Evolutionary conservation across 2,797 vertebrate species (phyloP), one percentile per base, ranked within the genome.

Genomic region (Labeo calbasu): DNA sequence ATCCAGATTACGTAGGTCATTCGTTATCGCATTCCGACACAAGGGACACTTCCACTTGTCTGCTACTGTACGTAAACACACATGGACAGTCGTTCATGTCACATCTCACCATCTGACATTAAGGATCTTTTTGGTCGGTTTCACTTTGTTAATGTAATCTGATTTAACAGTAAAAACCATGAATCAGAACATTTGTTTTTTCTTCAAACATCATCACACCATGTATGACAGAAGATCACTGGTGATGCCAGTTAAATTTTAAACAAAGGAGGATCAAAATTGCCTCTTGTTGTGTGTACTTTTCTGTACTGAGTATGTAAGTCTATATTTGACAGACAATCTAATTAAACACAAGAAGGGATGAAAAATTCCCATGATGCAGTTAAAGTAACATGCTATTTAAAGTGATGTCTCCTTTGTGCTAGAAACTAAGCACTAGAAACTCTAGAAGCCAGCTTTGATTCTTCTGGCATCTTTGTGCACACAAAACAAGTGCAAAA

Each of bases 1-100:
- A 80, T 82, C 70, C 36, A 72, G 66, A 83, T 68, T 12, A 81
- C 36, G 9, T 15, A 19, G 40, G 73, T 72, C 59, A 86, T 83
- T 85, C 46, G 72, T 55, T 77, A 68, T 14, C 72, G n/a, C 69
- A 78, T 65, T 51, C 14, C 36, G 19, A 57, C 46, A 77, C 5
- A 50, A 65, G n/a, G 55, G 40, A 32, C 17, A 5, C 23, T 36
- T n/a, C 12, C 25, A 7, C 25, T 46, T 4, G n/a, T 55, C 10
- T 65, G 17, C 15, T 65, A 28, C 59, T 78, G 77, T 48, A 13
- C 23, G 65, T 50, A 32, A 65, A 32, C 23, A 79, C 46, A 48
- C 11, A 66, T 32, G 23, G 25, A 32, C 32, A 21, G 15, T 21
- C 14, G 3, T 32, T 59, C 82, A 77, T 32, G 28, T 68, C 50